Percentiles rank a stretch among this genome's conserved stretches.
Evolutionary conservation across 2,797 vertebrate species (phyloP).

Genomic region (Microctenopoma stevenorrisi): DNA sequence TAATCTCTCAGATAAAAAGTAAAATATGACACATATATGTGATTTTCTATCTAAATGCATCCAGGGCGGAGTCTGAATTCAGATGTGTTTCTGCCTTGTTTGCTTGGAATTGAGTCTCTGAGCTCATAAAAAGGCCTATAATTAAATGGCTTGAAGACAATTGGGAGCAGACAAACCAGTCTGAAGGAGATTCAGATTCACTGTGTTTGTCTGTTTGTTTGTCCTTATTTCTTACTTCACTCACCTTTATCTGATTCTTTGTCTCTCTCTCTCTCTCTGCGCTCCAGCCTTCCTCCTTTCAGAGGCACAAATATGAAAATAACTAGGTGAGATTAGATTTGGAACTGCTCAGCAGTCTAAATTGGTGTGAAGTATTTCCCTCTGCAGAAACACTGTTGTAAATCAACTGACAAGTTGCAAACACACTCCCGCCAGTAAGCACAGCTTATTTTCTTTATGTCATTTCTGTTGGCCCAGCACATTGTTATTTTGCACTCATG

Average conservation of each 20-base stretch:
- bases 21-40: constrained; percentile 2
- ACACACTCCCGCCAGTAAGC: constrained; percentile 35
- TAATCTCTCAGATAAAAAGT: constrained; percentile 20
- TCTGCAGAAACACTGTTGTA: constrained; percentile 50
- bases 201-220: constrained; percentile 13
- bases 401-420: constrained; percentile 55
- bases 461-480: constrained; percentile 6
- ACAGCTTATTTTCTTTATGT: constrained; percentile 28
- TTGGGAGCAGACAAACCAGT: constrained; percentile 55
- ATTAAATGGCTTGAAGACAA: constrained; percentile 71
- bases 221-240: constrained; percentile 13
- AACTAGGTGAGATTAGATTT: constrained; percentile 53
- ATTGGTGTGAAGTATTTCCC: constrained; percentile 59
- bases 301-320: constrained; percentile 60
- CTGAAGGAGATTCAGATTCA: constrained; percentile 9
- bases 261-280: not conserved
- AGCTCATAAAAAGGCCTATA: constrained; percentile 67
- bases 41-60: constrained; percentile 44
- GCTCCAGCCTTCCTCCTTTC: not conserved
- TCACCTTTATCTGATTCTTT: constrained; percentile 32
- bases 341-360: constrained; percentile 34
- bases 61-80: constrained; percentile 65
- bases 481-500: constrained; percentile 26
- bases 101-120: constrained; percentile 60
- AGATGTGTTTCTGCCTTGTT: constrained; percentile 70